Percentiles rank a stretch among this genome's conserved stretches.
phyloP scores from a whole-genome alignment of 2,113 vertebrate species.

The Zosterops lateralis region DNA sequence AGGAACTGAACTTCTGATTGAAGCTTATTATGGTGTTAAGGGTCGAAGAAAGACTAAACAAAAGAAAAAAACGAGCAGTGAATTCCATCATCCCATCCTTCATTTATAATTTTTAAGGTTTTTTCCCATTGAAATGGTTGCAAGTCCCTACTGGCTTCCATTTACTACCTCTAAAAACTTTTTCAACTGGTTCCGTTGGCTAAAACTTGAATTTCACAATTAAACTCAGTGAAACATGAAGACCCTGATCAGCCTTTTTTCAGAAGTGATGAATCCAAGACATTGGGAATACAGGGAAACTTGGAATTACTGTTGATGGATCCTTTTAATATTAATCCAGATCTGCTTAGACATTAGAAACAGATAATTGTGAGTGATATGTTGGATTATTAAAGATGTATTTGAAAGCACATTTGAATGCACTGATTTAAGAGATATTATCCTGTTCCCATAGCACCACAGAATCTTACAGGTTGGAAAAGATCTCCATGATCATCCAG shows the following conservation, averaged over 20 bases:
- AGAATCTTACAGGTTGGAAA: rapidly evolving
- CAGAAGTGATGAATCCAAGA: background rate
- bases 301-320: background rate
- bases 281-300: background rate
- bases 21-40: background rate
- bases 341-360: background rate
- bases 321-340: background rate
- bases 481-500: background rate
- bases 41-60: background rate
- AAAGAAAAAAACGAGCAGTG: background rate
- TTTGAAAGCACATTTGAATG: background rate
- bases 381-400: background rate
- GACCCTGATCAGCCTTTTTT: background rate
- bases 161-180: rapidly evolving
- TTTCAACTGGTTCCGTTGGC: rapidly evolving
- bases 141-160: background rate
- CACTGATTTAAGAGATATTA: background rate
- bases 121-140: background rate
- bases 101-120: background rate
- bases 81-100: background rate
- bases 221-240: background rate
- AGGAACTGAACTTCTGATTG: background rate
- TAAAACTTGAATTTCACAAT: background rate
- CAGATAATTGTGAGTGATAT: background rate
- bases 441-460: background rate